A percentile compares a stretch with the other conserved stretches of the same genome.
Evolutionary conservation across 2,888 invertebrate genomes (phyloP).

Genomic region (Leucoma salicis): DNA sequence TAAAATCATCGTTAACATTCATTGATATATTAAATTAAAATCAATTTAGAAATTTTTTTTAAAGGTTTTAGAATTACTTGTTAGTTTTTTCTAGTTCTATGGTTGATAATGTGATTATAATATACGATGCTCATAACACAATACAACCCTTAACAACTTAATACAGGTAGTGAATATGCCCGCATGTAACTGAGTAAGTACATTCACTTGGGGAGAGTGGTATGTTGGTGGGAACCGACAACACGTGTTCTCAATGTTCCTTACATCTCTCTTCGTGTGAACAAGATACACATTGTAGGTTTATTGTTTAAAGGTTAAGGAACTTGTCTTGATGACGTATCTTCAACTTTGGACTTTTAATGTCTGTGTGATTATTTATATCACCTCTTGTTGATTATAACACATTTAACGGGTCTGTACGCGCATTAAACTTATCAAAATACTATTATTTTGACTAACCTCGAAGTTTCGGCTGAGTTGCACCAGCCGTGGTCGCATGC

Average conservation of each 20-base stretch:
- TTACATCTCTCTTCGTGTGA: constrained; percentile 50
- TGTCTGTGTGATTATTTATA: background rate
- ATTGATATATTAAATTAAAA: too few species aligned
- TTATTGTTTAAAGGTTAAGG: constrained; percentile 38
- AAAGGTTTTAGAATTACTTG: too few species aligned
- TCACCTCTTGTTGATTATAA: too few species aligned
- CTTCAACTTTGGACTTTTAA: background rate
- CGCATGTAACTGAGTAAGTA: constrained; percentile 49
- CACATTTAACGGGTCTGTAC: too few species aligned
- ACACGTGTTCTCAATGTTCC: constrained; percentile 57
- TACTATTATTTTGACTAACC: too few species aligned
- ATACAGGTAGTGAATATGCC: constrained; percentile 53
- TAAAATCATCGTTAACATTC: too few species aligned
- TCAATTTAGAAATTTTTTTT: too few species aligned
- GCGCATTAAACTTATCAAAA: too few species aligned
- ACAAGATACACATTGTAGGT: constrained; percentile 48
- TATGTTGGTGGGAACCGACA: constrained; percentile 52
- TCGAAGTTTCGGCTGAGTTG: too few species aligned
- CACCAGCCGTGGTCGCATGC: too few species aligned
- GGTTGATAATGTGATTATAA: too few species aligned
- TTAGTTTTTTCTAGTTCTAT: too few species aligned
- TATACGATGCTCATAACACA: constrained; percentile 19
- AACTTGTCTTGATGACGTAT: constrained; percentile 19
- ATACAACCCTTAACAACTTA: constrained; percentile 23
- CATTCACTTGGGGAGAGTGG: constrained; percentile 11